These are phyloP conservation scores for Polydrusus pterygomalis DNA, from an alignment of 2,888 invertebrate species.

Conservation along the genomic window DNA sequence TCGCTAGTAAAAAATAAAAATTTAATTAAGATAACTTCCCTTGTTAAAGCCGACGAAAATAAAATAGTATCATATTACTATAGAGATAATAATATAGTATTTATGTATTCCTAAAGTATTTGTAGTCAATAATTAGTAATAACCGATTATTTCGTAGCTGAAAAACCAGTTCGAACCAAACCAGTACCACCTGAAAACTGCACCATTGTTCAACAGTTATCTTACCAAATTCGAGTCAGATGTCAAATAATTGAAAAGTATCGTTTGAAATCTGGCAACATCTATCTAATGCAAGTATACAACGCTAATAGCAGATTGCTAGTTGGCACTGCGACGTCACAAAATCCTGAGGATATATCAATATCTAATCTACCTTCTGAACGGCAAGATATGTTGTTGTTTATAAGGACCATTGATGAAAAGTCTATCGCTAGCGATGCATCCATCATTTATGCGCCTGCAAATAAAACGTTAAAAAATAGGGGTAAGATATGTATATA, in stretches of 20 bases:
- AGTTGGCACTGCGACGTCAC: slow-evolving; percentile 73
- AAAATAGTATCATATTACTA: too few relatives aligned
- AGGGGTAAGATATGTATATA: slow-evolving; percentile 45
- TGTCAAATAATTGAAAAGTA: slow-evolving; percentile 71
- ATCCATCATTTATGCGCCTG: slow-evolving; percentile 72
- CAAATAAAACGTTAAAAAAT: slow-evolving; percentile 57
- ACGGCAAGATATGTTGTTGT: slow-evolving; percentile 71
- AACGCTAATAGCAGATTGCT: slow-evolving; percentile 73
- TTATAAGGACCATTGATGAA: slow-evolving; percentile 73
- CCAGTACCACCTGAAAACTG: slow-evolving; percentile 75
- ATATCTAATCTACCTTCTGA: slow-evolving; percentile 72
- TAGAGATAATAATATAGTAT: too few relatives aligned
- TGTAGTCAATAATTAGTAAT: too few relatives aligned
- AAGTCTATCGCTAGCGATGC: slow-evolving; percentile 74
- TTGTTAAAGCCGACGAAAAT: too few relatives aligned
- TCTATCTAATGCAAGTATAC: slow-evolving; percentile 74
- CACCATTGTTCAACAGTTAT: slow-evolving; percentile 72
- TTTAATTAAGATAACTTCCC: too few relatives aligned
- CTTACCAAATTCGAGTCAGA: slow-evolving; percentile 72
- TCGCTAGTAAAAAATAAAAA: too few relatives aligned
- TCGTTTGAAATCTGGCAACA: slow-evolving; percentile 63
- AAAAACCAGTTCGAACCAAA: slow-evolving; percentile 54
- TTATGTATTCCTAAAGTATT: too few relatives aligned
- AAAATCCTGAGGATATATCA: slow-evolving; percentile 72
- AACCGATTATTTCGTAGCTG: slow-evolving; percentile 28